phyloP scores from a whole-genome alignment of 2,797 vertebrate species.

The Morelia viridis region DNA sequence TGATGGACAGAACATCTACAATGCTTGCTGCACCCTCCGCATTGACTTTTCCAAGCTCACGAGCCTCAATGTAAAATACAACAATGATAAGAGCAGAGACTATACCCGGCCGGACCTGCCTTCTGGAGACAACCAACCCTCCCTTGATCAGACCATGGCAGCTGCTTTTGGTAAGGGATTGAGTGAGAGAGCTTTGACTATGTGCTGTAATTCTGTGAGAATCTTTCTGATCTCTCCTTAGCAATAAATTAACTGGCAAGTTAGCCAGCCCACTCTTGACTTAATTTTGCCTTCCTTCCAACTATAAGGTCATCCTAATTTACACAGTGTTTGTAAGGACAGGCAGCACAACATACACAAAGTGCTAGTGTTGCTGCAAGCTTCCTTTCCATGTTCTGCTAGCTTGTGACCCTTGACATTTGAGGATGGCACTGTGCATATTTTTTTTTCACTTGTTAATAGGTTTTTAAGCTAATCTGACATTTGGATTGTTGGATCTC shows the following conservation, averaged over 20 bases:
- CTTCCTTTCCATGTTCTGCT: neutral
- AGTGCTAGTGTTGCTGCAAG: neutral
- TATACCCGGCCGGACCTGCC: conserved; percentile 94
- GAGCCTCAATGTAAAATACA: conserved; percentile 95
- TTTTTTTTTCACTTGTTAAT: neutral
- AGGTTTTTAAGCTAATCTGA: neutral
- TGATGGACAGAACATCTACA: conserved; percentile 97
- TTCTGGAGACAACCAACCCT: conserved; percentile 85
- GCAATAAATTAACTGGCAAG: neutral
- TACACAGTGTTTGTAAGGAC: neutral
- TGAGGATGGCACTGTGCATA: neutral
- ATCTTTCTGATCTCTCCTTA: neutral
- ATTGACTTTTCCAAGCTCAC: conserved; percentile 96
- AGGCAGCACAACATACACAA: neutral
- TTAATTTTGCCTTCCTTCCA: neutral
- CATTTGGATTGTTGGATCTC: neutral
- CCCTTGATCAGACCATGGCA: conserved; percentile 87
- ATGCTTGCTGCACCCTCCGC: conserved; percentile 92
- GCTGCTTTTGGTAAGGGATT: conserved; percentile 86
- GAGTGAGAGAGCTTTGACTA: neutral
- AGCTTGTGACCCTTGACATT: no score
- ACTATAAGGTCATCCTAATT: neutral
- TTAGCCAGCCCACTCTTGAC: neutral
- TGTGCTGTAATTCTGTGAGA: neutral
- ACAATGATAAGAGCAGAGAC: conserved; percentile 95